phyloP scores from a whole-genome alignment of 1,140 invertebrate species.

The Drosophila kikkawai region DNA sequence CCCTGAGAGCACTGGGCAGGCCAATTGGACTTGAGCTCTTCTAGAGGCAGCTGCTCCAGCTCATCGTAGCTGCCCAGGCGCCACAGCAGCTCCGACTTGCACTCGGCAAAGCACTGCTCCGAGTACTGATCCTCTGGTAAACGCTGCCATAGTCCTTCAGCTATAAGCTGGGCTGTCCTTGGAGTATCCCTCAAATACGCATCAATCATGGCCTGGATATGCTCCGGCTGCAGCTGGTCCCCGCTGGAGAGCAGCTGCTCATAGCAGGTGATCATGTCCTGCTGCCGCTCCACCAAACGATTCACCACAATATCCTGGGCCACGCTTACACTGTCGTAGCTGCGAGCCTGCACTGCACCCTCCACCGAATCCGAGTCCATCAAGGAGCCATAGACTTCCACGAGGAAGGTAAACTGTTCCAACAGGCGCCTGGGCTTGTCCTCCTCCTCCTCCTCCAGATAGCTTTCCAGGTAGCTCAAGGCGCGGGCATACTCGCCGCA shows the following conservation, averaged over 20 bases:
- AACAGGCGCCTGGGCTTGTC: constrained; percentile 86
- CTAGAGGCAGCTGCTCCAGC: constrained; percentile 87
- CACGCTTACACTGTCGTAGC: constrained; percentile 88
- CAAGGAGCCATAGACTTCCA: constrained; percentile 91
- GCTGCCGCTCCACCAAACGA: constrained; percentile 89
- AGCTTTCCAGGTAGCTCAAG: constrained; percentile 90
- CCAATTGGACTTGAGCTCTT: constrained; percentile 86
- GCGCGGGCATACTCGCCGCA: constrained; percentile 91
- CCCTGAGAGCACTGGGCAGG: constrained; percentile 87
- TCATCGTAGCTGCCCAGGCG: constrained; percentile 93
- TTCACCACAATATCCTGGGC: constrained; percentile 90
- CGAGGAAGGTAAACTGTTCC: constrained; percentile 87
- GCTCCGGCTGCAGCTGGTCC: constrained; percentile 80
- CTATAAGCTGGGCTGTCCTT: constrained; percentile 90
- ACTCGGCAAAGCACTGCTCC: constrained; percentile 86
- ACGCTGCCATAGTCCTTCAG: constrained; percentile 86
- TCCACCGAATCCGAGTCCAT: constrained; percentile 92
- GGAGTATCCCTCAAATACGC: constrained; percentile 92
- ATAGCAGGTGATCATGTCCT: constrained; percentile 92
- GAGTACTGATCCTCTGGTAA: constrained; percentile 85
- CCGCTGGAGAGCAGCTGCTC: constrained; percentile 88
- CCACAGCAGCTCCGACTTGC: constrained; percentile 95
- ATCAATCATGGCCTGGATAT: constrained; percentile 86
- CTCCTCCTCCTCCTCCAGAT: constrained; percentile 86
- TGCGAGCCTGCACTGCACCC: constrained; percentile 89